Base-by-base conservation (phyloP, 2,113 vertebrate genomes). In the Anser cygnoides region DNA sequence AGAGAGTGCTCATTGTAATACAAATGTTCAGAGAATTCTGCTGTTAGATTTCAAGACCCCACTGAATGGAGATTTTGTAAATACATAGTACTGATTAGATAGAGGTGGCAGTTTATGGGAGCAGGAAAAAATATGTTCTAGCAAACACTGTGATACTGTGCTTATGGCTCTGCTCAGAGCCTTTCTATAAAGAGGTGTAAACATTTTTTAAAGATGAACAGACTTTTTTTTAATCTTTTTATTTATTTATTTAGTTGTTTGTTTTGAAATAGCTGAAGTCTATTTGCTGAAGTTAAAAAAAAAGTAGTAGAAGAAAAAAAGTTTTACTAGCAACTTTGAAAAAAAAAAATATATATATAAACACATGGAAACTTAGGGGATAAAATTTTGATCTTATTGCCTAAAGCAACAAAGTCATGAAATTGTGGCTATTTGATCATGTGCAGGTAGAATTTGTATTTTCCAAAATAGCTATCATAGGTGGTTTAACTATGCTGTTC, bases 11-110 rank as follows among this genome's bases (percentile, higher is more conserved):
- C 50, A 46, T 26, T 80, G 57, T 46, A 88, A 85, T 31, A 3
- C 79, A 82, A 85, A 77, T 77, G 82, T 93, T 95, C n/a, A 37
- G 63, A 87, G 55, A 66, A 73, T 93, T 90, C 33, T 95, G 13
- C 54, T 85, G 43, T 31, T 73, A 62, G 28, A 23, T 92, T 91
- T 79, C 46, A 91, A 80, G 59, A 21, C 11, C 66, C 10, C 59
- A 9, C 26, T 77, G 50, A 74, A 74, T 5, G 1, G 3, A 88
- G 41, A 63, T 77, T 92, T 65, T 74, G 17, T 90, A 71, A 66
- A 77, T 73, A 37, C 5, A 52, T 44, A 46, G 19, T 71, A 62
- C 9, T 86, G 55, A 83, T 80, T 77, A 71, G 14, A 58, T n/a
- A 49, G 21, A 2, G 0, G 37, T 73, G 28, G 35, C n/a, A 70